Evolutionary conservation across 2,113 vertebrate species (phyloP), one percentile per base, ranked within the genome.

Genomic region (Charina bottae): DNA sequence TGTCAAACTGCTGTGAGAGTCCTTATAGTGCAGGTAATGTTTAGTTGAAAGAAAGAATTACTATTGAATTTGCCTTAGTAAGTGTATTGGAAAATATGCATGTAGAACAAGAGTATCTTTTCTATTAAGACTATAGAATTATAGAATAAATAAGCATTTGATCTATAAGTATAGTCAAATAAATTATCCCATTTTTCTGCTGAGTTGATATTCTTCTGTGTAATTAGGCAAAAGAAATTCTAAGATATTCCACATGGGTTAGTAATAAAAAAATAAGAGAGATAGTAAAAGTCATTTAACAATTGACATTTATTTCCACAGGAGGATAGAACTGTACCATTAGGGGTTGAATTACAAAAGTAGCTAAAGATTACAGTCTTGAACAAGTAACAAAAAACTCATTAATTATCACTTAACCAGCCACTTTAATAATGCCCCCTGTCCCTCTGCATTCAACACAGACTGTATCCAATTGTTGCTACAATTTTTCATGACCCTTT

Each of bases 11-110:
- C 84, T 87, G 11, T 42, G 23, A 12, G 21, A 68, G 8, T 72
- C 12, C 59, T 68, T 91, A 68, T 91, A 64, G n/a, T 58, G 85
- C 13, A 90, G 28, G 26, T 90, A 90, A 53, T 90, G 28, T 33
- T 83, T 60, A 7, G 26, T 12, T n/a, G 56, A 60, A 60, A 84
- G 15, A 49, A 90, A 85, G 68, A 46, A 84, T 19, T 49, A 72
- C 11, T 90, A 37, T 58, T 58, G 23, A 83, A 42, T 83, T 26
- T 56, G 17, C 28, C 64, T 58, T 78, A 90, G n/a, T 55, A 23
- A 83, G 21, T 26, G 72, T 2, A 42, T 42, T 56, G 53, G 37
- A 78, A 64, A 24, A 26, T 33, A 13, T 24, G 68, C 21, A 26
- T 68, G 60, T 28, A 55, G 10, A 3, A 90, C 24, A 90, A 78